These are phyloP conservation scores for Oceanodroma tethys DNA, from an alignment of 2,113 vertebrate species.

Conservation along the genomic window DNA sequence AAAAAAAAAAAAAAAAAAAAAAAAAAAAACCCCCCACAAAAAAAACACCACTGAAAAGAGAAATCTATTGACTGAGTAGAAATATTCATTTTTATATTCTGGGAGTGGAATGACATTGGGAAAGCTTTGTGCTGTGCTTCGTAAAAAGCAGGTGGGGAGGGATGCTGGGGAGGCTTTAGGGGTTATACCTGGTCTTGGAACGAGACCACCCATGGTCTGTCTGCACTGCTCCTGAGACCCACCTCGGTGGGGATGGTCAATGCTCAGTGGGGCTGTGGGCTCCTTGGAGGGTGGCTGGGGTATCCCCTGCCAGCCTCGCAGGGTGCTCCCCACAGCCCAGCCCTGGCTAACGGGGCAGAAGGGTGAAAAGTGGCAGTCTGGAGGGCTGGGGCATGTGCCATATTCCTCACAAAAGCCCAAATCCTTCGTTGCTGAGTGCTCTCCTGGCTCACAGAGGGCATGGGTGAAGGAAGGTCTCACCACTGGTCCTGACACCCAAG, in stretches of 20 bases:
- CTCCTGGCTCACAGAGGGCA: neutral
- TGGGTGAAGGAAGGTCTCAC: neutral
- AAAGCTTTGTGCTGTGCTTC: neutral
- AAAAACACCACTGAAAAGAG: neutral
- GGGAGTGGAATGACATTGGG: neutral
- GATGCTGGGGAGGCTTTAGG: neutral
- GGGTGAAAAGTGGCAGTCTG: neutral
- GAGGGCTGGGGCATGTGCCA: accelerated
- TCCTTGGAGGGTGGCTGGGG: neutral
- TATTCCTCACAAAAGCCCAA: neutral
- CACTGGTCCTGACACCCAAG: neutral
- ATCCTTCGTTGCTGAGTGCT: neutral
- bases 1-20: accelerated
- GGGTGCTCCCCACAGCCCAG: neutral
- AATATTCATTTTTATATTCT: neutral
- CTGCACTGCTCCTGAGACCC: neutral
- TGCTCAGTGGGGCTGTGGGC: neutral
- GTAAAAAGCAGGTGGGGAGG: neutral
- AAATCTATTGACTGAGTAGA: neutral
- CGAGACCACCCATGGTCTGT: neutral
- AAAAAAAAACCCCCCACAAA: neutral
- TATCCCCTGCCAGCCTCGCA: neutral
- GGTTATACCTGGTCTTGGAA: neutral
- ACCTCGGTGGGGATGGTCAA: neutral
- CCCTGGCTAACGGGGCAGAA: neutral